Percentiles rank a stretch among this genome's conserved stretches.
phyloP scores from a whole-genome alignment of 2,797 vertebrate species.

The Natrix natrix region DNA sequence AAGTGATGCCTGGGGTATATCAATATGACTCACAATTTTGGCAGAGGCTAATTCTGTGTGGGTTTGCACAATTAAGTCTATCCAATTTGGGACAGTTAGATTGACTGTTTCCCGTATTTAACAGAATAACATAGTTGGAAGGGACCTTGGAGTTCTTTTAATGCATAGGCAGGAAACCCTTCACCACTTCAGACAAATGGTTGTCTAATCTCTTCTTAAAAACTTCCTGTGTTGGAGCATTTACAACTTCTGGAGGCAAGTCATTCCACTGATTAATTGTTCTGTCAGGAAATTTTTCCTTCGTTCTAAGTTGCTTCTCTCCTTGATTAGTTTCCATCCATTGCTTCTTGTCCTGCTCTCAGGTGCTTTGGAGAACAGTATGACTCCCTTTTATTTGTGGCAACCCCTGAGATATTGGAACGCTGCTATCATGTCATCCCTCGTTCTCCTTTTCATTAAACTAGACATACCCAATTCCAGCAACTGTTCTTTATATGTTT shows the following conservation, averaged over 20 bases:
- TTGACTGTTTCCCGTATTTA: not conserved
- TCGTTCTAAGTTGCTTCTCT: not conserved
- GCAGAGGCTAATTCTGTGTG: not conserved
- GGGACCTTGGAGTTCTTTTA: not conserved
- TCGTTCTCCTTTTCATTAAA: not conserved
- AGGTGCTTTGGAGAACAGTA: not conserved
- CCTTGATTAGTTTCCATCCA: not conserved
- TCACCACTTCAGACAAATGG: not conserved
- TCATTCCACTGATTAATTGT: not conserved
- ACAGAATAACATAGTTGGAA: not conserved
- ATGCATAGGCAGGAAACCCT: not conserved
- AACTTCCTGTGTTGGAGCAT: not conserved
- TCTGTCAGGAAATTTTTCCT: not conserved
- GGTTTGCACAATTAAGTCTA: not conserved
- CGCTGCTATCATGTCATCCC: not conserved
- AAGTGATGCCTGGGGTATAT: not conserved
- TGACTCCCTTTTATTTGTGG: not conserved
- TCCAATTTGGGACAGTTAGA: not conserved
- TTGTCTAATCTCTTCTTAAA: not conserved
- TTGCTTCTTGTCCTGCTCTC: not conserved
- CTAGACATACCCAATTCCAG: not conserved
- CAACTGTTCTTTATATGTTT: not conserved
- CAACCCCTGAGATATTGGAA: not conserved
- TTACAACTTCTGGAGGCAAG: not conserved
- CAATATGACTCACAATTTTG: not conserved